These are phyloP conservation scores for Drosophila oshimai DNA, from an alignment of 1,140 invertebrate genomes.

Conservation along the genomic window DNA sequence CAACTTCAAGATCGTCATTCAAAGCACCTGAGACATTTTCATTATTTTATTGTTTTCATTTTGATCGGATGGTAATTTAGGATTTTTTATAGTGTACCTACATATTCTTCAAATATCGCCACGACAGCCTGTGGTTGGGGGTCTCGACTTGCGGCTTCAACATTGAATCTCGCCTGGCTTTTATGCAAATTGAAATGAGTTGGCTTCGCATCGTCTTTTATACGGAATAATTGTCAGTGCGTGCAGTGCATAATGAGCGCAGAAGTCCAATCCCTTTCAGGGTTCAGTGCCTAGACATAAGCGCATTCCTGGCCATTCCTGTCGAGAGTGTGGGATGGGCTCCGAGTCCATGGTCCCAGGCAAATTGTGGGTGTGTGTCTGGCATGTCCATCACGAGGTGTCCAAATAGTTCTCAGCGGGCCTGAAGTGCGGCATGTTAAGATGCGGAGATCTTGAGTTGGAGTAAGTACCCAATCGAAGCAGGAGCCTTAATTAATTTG, in stretches of 20 bases:
- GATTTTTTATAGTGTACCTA: neutral
- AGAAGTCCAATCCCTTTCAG: slow-evolving; percentile 25
- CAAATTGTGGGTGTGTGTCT: slow-evolving; percentile 26
- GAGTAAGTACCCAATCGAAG: slow-evolving; percentile 1
- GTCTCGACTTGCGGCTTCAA: slow-evolving; percentile 29
- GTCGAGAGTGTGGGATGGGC: slow-evolving; percentile 18
- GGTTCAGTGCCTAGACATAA: slow-evolving; percentile 58
- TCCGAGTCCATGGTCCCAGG: neutral
- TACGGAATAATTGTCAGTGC: slow-evolving; percentile 75
- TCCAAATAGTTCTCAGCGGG: slow-evolving; percentile 32
- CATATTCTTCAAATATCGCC: neutral
- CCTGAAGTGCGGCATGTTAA: slow-evolving; percentile 11
- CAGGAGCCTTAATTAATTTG: slow-evolving; percentile 28
- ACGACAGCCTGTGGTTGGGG: slow-evolving; percentile 14
- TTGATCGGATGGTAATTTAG: too few species aligned
- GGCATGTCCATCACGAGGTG: slow-evolving; percentile 20
- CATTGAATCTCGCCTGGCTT: slow-evolving; percentile 46
- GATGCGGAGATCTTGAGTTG: neutral
- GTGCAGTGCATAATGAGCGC: slow-evolving; percentile 70
- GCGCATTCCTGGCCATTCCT: slow-evolving; percentile 33
- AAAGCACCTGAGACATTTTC: too few species aligned
- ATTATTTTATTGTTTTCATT: too few species aligned
- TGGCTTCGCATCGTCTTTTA: slow-evolving; percentile 70
- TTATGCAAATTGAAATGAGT: slow-evolving; percentile 77
- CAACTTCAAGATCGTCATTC: too few species aligned